Evolutionary conservation across 2,113 vertebrate genomes (phyloP).

Genomic region (Thryonomys swinderianus): DNA sequence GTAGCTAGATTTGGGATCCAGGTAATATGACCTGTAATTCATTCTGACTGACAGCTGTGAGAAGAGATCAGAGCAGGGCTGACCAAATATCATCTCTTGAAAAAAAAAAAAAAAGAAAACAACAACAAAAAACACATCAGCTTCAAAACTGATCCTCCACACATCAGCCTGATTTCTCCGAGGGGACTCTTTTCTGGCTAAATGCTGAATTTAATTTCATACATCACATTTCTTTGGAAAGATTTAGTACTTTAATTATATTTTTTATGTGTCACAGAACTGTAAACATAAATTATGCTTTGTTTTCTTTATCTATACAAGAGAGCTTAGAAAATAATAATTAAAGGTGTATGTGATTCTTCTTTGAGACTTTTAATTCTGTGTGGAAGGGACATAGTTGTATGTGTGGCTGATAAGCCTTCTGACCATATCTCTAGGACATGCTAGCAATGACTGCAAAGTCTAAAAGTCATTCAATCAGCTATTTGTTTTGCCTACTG

Average conservation of each 20-base stretch:
- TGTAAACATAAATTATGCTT: slow-evolving; percentile 73
- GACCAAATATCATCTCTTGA: slow-evolving; percentile 59
- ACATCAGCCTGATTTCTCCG: slow-evolving; percentile 40
- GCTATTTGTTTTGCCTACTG: slow-evolving; percentile 51
- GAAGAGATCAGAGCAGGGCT: slow-evolving; percentile 16
- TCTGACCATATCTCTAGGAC: neutral
- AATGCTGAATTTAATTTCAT: slow-evolving; percentile 75
- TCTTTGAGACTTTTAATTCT: slow-evolving; percentile 53
- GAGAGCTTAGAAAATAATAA: slow-evolving; percentile 62
- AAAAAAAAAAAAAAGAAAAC: slow-evolving; percentile 66
- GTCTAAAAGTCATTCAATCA: slow-evolving; percentile 52
- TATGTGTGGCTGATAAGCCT: slow-evolving; percentile 41
- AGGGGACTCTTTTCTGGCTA: slow-evolving; percentile 59
- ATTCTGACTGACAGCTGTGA: slow-evolving; percentile 65
- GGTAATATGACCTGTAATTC: slow-evolving; percentile 56
- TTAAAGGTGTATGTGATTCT: slow-evolving; percentile 59
- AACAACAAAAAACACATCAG: neutral
- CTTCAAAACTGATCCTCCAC: slow-evolving; percentile 64
- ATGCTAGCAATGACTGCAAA: slow-evolving; percentile 3
- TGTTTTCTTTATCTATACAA: slow-evolving; percentile 60
- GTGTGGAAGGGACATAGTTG: neutral
- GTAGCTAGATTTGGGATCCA: slow-evolving; percentile 58
- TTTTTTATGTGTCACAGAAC: slow-evolving; percentile 75
- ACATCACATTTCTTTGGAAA: slow-evolving; percentile 77
- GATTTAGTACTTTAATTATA: slow-evolving; percentile 82